Evolutionary conservation across 2,888 invertebrate genomes (phyloP).

Genomic region (Morinoia aosen): DNA sequence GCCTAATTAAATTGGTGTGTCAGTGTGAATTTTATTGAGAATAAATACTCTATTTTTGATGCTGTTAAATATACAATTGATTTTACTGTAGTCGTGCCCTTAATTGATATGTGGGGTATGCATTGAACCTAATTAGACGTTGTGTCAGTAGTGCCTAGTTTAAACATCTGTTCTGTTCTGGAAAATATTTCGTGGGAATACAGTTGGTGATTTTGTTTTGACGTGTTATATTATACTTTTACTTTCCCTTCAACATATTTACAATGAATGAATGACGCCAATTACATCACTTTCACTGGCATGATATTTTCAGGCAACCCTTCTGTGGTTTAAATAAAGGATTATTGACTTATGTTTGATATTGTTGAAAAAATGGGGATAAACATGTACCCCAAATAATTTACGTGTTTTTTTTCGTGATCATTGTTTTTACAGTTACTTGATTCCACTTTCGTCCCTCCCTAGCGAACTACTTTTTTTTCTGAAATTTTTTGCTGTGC

Average conservation of each 20-base stretch:
- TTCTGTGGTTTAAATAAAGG: too few species aligned
- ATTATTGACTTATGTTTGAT: too few species aligned
- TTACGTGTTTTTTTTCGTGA: too few species aligned
- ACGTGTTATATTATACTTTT: not conserved
- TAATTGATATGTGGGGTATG: not conserved
- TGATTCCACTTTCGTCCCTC: too few species aligned
- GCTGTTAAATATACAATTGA: not conserved
- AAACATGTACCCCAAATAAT: too few species aligned
- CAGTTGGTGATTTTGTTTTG: not conserved
- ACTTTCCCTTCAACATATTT: not conserved
- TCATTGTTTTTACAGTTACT: too few species aligned
- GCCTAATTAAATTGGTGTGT: not conserved
- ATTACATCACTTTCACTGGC: too few species aligned
- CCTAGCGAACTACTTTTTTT: too few species aligned
- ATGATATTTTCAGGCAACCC: too few species aligned
- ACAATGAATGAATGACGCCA: not conserved
- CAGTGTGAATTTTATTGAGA: not conserved
- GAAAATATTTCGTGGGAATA: not conserved
- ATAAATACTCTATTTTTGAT: not conserved
- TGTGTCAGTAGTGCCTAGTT: not conserved
- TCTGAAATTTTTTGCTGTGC: too few species aligned
- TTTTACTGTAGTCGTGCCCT: not conserved
- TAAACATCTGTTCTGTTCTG: too few species aligned
- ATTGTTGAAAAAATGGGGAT: too few species aligned
- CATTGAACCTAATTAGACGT: not conserved